These are phyloP conservation scores for Propithecus coquereli DNA, from an alignment of 2,113 vertebrate genomes.

Conservation along the genomic window DNA sequence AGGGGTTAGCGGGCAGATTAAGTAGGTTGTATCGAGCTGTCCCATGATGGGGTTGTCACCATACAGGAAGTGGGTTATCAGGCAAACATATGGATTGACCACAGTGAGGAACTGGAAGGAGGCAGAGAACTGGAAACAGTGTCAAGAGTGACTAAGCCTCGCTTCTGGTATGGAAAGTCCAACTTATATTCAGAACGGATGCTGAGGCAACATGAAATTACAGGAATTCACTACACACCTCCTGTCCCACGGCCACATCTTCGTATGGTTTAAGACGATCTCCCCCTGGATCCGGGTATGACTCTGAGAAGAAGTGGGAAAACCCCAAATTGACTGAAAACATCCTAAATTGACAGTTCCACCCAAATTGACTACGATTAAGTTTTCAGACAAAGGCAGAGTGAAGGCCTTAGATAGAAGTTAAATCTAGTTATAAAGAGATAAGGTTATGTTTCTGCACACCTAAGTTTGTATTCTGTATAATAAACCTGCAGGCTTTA, in stretches of 20 bases:
- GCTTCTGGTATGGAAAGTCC: neutral
- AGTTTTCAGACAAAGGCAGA: neutral
- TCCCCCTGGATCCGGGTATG: neutral
- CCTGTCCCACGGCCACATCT: neutral
- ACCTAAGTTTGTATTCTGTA: neutral
- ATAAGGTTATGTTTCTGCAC: neutral
- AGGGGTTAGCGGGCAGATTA: neutral
- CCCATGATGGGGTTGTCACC: no score
- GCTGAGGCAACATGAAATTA: neutral
- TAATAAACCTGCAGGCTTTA: neutral
- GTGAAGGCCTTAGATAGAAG: neutral
- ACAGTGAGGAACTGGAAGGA: neutral
- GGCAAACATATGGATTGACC: neutral
- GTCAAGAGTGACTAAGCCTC: neutral
- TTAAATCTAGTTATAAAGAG: neutral
- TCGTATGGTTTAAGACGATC: neutral
- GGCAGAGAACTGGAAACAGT: neutral
- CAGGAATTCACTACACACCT: neutral
- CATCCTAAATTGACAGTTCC: neutral
- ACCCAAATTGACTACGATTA: neutral
- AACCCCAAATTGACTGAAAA: neutral
- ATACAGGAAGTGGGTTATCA: neutral
- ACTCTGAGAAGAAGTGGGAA: neutral
- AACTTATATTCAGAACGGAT: neutral
- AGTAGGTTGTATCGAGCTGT: neutral